phyloP scores from a whole-genome alignment of 2,888 invertebrate genomes.

The Ypsolopha scabrella region DNA sequence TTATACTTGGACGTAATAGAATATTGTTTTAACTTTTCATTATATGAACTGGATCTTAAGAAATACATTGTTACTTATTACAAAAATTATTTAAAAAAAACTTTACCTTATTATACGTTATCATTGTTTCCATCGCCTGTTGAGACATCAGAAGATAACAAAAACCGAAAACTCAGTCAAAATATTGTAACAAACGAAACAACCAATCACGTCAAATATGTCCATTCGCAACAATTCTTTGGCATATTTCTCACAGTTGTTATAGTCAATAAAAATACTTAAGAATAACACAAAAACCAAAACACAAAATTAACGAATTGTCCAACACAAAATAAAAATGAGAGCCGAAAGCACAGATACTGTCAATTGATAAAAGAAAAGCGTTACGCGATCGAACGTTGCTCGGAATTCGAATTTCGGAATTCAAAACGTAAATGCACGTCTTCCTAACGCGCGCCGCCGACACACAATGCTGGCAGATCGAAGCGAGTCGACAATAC shows the following conservation, averaged over 20 bases:
- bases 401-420: conserved; percentile 1
- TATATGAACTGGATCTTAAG: no score
- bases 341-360: conserved; percentile 37
- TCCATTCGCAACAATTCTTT: conserved; percentile 56
- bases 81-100: conserved; percentile 2
- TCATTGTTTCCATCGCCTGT: conserved; percentile 58
- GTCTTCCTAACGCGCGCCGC: conserved; percentile 43
- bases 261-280: background rate
- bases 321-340: conserved; percentile 30
- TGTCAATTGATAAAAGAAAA: conserved; percentile 11
- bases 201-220: conserved; percentile 39
- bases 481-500: conserved; percentile 67
- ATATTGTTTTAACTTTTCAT: no score
- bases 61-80: no score
- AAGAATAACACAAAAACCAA: conserved; percentile 30
- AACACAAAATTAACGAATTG: conserved; percentile 29
- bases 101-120: conserved; percentile 56
- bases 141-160: conserved; percentile 45
- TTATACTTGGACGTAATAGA: no score
- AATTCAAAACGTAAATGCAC: conserved; percentile 21
- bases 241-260: conserved; percentile 40
- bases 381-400: conserved; percentile 36
- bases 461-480: conserved; percentile 67
- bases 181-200: conserved; percentile 27
- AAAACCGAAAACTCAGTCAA: conserved; percentile 27